Evolutionary conservation across 1,140 invertebrate species (phyloP).

Genomic region (Euwallacea similis): DNA sequence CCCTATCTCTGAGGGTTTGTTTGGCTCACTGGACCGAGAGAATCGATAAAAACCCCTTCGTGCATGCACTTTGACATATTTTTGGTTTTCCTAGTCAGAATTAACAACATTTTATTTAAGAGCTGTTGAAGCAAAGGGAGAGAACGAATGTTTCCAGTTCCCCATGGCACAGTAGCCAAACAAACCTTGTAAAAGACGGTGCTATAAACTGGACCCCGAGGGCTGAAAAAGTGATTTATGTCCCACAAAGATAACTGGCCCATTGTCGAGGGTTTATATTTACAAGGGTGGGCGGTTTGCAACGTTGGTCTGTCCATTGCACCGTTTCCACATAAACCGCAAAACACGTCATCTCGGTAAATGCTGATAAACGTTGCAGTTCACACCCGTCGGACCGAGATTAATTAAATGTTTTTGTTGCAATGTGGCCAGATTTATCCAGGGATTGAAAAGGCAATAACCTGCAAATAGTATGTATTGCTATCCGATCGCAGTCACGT

Average conservation of each 20-base stretch:
- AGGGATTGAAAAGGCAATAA: conserved; percentile 1
- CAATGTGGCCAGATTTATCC: neutral
- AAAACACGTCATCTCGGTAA: conserved; percentile 17
- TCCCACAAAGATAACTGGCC: neutral
- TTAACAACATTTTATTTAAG: no score
- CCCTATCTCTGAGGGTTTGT: neutral
- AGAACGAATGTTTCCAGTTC: neutral
- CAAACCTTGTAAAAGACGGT: neutral
- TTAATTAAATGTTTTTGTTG: conserved; percentile 3
- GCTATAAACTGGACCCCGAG: neutral
- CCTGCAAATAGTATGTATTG: neutral
- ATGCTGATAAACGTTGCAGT: conserved; percentile 11
- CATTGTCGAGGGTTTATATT: conserved; percentile 4
- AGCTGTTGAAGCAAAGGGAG: no score
- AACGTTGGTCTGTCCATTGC: conserved; percentile 3
- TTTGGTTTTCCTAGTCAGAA: no score
- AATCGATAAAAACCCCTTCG: no score
- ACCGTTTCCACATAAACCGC: conserved; percentile 12
- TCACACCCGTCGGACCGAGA: conserved; percentile 5
- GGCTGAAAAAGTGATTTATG: neutral
- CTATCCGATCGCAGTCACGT: no score
- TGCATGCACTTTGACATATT: no score
- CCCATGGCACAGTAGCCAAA: neutral
- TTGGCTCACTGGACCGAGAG: conserved; percentile 6
- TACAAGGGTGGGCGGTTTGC: neutral